Percentiles rank a stretch among this genome's conserved stretches.
Evolutionary conservation across 2,797 vertebrate species (phyloP).

Genomic region (Pseudochaenichthys georgianus): DNA sequence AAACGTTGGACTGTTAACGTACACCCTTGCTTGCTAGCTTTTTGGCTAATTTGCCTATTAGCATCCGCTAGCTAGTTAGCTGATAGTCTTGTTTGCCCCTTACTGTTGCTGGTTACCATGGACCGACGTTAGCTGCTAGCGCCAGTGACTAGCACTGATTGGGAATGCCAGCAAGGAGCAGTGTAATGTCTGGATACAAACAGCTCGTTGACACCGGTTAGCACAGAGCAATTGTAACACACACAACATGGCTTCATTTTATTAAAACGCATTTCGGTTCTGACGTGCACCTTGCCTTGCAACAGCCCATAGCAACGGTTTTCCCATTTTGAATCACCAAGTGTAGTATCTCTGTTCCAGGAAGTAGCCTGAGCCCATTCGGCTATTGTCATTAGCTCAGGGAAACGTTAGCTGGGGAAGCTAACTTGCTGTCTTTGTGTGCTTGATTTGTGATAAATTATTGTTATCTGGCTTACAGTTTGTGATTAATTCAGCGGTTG

Average conservation of each 20-base stretch:
- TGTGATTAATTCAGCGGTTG: not conserved
- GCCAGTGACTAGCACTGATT: conserved; percentile 78
- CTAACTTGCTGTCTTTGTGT: conserved; percentile 81
- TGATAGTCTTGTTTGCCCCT: conserved; percentile 69
- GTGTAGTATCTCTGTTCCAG: conserved; percentile 45
- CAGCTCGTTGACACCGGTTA: conserved; percentile 65
- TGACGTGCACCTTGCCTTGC: not conserved
- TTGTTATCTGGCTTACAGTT: conserved; percentile 25
- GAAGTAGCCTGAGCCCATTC: conserved; percentile 70
- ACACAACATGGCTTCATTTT: conserved; percentile 4
- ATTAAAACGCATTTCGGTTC: not conserved
- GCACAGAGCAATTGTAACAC: conserved; percentile 28
- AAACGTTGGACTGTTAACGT: conserved; percentile 63
- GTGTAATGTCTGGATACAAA: conserved; percentile 71
- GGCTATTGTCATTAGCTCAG: conserved; percentile 82
- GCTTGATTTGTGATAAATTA: conserved; percentile 63
- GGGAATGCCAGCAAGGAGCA: conserved; percentile 60
- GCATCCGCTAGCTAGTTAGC: conserved; percentile 77
- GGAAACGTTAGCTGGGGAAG: conserved; percentile 70
- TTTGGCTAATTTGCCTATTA: conserved; percentile 79
- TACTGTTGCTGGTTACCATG: conserved; percentile 67
- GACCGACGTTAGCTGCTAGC: conserved; percentile 73
- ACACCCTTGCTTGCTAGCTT: conserved; percentile 69
- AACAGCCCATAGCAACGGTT: not conserved
- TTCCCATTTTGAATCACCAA: conserved; percentile 23